These are phyloP conservation scores for Solenodon paradoxus DNA, from an alignment of 2,113 vertebrate species.

Conservation along the genomic window DNA sequence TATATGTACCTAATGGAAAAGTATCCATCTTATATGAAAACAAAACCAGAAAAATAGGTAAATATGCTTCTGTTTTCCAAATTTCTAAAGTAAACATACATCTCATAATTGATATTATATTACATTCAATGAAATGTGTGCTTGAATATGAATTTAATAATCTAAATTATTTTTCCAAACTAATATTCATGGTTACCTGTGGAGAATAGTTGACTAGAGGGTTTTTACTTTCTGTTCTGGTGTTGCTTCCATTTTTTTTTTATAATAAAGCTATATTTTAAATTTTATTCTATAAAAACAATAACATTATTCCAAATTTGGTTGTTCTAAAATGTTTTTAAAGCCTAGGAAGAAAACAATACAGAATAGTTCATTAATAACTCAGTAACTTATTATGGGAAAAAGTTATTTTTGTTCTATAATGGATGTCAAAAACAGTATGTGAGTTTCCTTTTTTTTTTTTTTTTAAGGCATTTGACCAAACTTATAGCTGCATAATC, in stretches of 20 bases:
- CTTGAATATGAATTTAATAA: slow-evolving; percentile 3
- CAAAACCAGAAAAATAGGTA: background rate
- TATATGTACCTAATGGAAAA: background rate
- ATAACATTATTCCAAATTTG: background rate
- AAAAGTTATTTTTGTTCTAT: background rate
- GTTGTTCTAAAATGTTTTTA: slow-evolving; percentile 24
- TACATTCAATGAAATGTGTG: background rate
- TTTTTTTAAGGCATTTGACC: background rate
- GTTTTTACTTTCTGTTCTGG: slow-evolving; percentile 4
- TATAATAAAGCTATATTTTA: background rate
- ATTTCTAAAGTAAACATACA: background rate
- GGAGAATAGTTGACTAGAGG: background rate
- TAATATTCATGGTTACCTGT: background rate
- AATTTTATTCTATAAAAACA: background rate
- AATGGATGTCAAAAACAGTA: background rate
- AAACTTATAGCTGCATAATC: background rate
- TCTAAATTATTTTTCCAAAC: slow-evolving; percentile 12
- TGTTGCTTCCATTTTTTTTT: background rate
- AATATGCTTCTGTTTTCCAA: background rate
- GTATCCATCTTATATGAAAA: background rate
- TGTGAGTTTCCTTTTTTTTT: background rate
- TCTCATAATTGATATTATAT: background rate
- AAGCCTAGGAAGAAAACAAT: background rate
- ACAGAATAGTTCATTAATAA: background rate
- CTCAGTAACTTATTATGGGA: background rate